A percentile compares a stretch with the other conserved stretches of the same genome.
Conservation (phyloP, 2,113 vertebrate species). For the Pongo pygmaeus region DNA sequence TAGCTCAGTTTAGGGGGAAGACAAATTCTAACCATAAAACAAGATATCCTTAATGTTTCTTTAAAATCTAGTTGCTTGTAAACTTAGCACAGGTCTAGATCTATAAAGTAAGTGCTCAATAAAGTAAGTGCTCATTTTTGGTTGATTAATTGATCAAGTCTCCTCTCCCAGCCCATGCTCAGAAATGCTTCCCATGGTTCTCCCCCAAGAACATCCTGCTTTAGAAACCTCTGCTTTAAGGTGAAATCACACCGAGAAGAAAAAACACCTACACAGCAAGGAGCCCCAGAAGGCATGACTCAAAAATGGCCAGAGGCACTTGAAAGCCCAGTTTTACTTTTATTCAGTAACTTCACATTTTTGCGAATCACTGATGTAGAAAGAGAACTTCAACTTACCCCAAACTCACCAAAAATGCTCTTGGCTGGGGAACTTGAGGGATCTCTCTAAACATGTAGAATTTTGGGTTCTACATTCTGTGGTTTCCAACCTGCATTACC, state of each 20-base stretch:
- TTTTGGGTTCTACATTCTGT: not conserved
- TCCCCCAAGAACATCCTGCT: not conserved
- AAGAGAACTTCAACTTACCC: constrained; percentile 80
- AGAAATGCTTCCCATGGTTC: not conserved
- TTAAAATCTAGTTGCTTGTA: not conserved
- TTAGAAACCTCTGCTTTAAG: constrained; percentile 62
- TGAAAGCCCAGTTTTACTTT: constrained; percentile 85
- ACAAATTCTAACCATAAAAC: not conserved
- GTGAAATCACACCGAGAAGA: not conserved
- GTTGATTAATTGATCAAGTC: constrained; percentile 23
- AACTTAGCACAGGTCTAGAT: not conserved
- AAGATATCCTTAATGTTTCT: not conserved
- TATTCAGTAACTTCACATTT: constrained; percentile 84
- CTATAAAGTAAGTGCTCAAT: constrained; percentile 2
- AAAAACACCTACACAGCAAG: constrained; percentile 72
- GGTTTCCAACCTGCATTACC: not conserved
- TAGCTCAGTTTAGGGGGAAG: not conserved
- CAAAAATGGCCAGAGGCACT: constrained; percentile 80
- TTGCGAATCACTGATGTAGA: constrained; percentile 83
- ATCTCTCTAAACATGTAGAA: not conserved
- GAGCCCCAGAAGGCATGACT: constrained; percentile 64
- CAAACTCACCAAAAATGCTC: constrained; percentile 73
- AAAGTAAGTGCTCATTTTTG: not conserved
- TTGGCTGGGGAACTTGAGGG: not conserved
- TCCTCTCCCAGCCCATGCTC: not conserved